Conservation (phyloP, 2,113 vertebrate genomes). For the Pterocles gutturalis region DNA sequence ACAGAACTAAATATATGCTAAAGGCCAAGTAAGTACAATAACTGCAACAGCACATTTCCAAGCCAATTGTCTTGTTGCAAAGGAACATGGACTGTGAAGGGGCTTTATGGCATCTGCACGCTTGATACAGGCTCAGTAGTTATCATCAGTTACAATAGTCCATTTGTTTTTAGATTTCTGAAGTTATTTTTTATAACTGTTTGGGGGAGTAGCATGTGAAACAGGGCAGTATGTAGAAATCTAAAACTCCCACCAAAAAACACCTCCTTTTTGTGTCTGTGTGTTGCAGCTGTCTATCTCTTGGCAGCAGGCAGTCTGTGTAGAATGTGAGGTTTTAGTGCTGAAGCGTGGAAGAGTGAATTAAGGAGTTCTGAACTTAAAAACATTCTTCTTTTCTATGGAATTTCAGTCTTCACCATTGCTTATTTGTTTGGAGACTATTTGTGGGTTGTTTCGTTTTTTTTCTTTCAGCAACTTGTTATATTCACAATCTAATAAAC, state of each 20-base stretch:
- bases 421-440: not conserved
- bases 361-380: conserved; percentile 29
- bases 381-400: not conserved
- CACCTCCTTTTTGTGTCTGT: conserved; percentile 60
- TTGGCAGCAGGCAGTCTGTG: conserved; percentile 46
- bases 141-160: not conserved
- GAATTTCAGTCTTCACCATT: not conserved
- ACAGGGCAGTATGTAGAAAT: conserved; percentile 10
- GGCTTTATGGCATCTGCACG: not conserved
- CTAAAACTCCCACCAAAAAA: conserved; percentile 39
- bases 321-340: conserved; percentile 26
- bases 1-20: not conserved
- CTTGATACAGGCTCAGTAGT: not conserved
- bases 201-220: not conserved
- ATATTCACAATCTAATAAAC: not conserved
- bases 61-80: not conserved
- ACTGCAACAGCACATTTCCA: not conserved
- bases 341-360: conserved; percentile 17
- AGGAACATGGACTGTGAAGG: not conserved
- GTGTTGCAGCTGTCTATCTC: conserved; percentile 65
- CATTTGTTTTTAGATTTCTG: conserved; percentile 2
- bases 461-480: not conserved
- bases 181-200: not conserved
- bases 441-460: not conserved
- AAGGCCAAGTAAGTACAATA: not conserved